These are phyloP conservation scores for Aspidiotus destructor DNA, from an alignment of 2,888 invertebrate species.

Conservation along the genomic window DNA sequence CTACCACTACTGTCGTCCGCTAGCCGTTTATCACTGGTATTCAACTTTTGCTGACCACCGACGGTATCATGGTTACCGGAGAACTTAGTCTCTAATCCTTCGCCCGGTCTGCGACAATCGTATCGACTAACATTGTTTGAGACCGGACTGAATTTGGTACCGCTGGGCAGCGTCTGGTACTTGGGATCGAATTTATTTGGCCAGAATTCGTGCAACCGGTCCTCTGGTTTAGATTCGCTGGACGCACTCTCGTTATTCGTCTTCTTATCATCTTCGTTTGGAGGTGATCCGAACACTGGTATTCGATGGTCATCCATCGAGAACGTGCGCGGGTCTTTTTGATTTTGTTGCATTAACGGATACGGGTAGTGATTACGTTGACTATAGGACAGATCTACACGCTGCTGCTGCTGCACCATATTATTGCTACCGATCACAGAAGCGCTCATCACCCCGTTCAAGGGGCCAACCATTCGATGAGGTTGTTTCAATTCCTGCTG, in stretches of 20 bases:
- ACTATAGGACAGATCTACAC: slow-evolving; percentile 11
- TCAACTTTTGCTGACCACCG: slow-evolving; percentile 6
- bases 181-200: slow-evolving; percentile 79
- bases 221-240: slow-evolving; percentile 4
- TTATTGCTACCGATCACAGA: slow-evolving; percentile 19
- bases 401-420: not conserved
- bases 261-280: slow-evolving; percentile 6
- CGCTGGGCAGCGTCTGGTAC: slow-evolving; percentile 84
- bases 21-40: slow-evolving; percentile 3
- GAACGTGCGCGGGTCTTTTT: slow-evolving; percentile 1
- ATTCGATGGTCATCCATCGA: slow-evolving; percentile 1
- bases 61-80: slow-evolving; percentile 2
- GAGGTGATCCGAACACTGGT: not conserved
- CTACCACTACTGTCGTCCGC: slow-evolving; percentile 5
- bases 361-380: slow-evolving; percentile 6
- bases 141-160: slow-evolving; percentile 65
- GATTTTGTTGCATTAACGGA: not conserved
- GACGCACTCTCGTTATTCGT: not conserved
- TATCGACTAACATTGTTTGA: slow-evolving; percentile 4
- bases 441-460: not conserved
- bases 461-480: not conserved
- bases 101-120: slow-evolving; percentile 18
- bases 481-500: not conserved
- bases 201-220: slow-evolving; percentile 53
- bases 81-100: slow-evolving; percentile 16